Evolutionary conservation across 2,113 vertebrate genomes (phyloP).

Genomic region (Clarias batrachus): DNA sequence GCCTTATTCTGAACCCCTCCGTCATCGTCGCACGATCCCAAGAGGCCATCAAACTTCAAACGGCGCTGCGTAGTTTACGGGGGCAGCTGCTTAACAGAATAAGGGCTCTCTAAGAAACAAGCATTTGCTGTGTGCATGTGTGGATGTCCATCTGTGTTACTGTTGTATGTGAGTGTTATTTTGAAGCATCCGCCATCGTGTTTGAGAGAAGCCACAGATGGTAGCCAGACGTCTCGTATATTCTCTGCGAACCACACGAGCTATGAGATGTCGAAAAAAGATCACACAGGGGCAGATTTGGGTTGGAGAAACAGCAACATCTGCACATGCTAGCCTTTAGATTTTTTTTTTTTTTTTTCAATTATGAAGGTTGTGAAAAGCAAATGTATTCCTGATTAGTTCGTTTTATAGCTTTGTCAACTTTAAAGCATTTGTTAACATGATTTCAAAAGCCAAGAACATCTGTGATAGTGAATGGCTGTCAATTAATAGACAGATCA

Average conservation of each 20-base stretch:
- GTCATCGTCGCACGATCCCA: constrained; percentile 35
- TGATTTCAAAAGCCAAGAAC: neutral
- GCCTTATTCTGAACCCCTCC: constrained; percentile 34
- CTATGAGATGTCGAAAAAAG: constrained; percentile 17
- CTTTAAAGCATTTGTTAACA: neutral
- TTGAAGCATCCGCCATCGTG: constrained; percentile 52
- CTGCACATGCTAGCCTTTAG: constrained; percentile 4
- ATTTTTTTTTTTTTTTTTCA: neutral
- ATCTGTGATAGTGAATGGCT: neutral
- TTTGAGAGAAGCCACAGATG: constrained; percentile 42
- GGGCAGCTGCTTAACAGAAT: constrained; percentile 37
- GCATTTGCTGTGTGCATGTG: constrained; percentile 36
- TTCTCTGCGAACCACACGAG: constrained; percentile 54
- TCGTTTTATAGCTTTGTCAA: neutral
- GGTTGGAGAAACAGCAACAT: constrained; percentile 29
- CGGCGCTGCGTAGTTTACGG: neutral
- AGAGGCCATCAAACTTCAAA: constrained; percentile 43
- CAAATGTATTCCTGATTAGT: neutral
- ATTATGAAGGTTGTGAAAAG: neutral
- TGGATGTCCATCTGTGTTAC: constrained; percentile 24
- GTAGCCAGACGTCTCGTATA: constrained; percentile 47
- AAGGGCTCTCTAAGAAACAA: constrained; percentile 16
- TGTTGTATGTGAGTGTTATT: constrained; percentile 28
- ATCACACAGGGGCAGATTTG: constrained; percentile 45
- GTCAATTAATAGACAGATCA: neutral